Base-by-base conservation (phyloP, 2,888 invertebrate genomes). In the Thera britannica region DNA sequence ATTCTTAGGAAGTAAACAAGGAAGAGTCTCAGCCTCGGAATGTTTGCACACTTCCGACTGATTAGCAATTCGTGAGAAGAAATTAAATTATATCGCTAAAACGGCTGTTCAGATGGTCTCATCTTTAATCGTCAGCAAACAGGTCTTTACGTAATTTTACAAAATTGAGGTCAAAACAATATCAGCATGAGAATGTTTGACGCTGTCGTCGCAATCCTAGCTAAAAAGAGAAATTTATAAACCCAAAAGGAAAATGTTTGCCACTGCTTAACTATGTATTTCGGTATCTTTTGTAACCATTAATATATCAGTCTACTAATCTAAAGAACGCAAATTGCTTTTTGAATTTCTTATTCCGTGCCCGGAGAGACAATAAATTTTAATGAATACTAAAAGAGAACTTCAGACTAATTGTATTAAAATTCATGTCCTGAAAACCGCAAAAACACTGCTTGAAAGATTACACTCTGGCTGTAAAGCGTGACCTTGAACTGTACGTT, bases 41-140 rank as follows among this genome's bases (percentile, higher is more conserved):
- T 72, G 69, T 72, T 72, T 72, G 57, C 60, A 64, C 35, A 62
- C 71, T 74, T 74, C 75, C 72, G 72, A 74, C 62, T 60, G 72
- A 74, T 75, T 67, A 74, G 70, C 67, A 54, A 57, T 62, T 65
- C 74, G 72, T 74, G 72, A 72, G 71, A 49, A 72, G 69, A 72
- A 72, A 74, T 71, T 68, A n/a, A 68, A 68, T 67, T 72, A 65
- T 67, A 70, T 66, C 71, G 65, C 67, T 5, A 67, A 72, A 71
- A 72, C 66, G n/a, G 49, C 49, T 23, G 23, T 23, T 23, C 23
- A 23, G 23, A 23, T 23, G 23, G 23, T 23, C 23, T 23, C 41
- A 55, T 61, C 60, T 57, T 67, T 63, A 59, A 64, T 67, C 44
- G 52, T 52, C 57, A 55, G n/a, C 9, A 12, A 6, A 2, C 36